These are phyloP conservation scores for Neopipo cinnamomea DNA, from an alignment of 2,113 vertebrate species.

Conservation along the genomic window DNA sequence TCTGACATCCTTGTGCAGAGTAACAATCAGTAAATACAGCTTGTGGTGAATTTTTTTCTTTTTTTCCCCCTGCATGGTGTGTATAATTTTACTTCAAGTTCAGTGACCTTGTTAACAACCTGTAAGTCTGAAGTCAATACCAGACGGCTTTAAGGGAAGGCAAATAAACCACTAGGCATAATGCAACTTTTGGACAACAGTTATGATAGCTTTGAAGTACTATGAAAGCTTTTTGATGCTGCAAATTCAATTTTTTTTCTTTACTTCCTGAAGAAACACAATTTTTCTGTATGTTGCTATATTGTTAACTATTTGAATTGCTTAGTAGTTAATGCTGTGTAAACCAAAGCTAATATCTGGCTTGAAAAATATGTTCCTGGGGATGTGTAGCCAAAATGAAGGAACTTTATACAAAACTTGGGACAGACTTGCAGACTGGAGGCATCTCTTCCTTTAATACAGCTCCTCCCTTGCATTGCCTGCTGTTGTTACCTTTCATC, in stretches of 20 bases:
- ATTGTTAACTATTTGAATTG: background rate
- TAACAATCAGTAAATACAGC: background rate
- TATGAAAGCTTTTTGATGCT: background rate
- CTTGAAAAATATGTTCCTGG: background rate
- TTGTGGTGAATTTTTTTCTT: rapidly evolving
- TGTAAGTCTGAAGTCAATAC: background rate
- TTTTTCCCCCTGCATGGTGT: rapidly evolving
- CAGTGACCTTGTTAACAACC: background rate
- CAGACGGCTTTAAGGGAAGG: background rate
- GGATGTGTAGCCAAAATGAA: background rate
- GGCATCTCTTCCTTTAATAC: background rate
- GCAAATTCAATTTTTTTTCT: background rate
- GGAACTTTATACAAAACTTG: background rate
- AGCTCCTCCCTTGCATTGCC: background rate
- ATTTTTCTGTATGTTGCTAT: background rate
- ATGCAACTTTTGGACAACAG: background rate
- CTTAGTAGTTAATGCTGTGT: background rate
- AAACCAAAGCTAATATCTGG: background rate
- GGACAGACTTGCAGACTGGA: background rate
- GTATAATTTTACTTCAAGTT: background rate
- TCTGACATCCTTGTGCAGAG: background rate
- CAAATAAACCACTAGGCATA: background rate
- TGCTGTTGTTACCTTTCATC: background rate
- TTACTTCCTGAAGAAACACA: background rate
- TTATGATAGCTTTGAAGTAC: background rate